Percentiles rank a stretch among this genome's conserved stretches.
These are phyloP conservation scores for Glyptemys insculpta DNA, from an alignment of 2,797 vertebrate genomes.

Conservation along the genomic window DNA sequence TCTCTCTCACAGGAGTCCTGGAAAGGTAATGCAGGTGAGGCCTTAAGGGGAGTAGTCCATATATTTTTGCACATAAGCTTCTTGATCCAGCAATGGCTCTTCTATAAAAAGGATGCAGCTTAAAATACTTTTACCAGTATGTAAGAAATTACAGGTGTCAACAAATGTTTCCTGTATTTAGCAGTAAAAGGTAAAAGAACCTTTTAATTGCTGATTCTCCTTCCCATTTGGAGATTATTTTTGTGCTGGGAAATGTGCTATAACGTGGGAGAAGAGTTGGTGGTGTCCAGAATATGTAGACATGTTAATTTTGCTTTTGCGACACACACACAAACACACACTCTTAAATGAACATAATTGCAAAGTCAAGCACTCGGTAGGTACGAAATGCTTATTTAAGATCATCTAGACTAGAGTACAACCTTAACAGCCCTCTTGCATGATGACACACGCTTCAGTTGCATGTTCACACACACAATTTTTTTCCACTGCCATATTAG, in stretches of 20 bases:
- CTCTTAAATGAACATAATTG: conserved; percentile 71
- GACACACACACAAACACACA: rapidly evolving
- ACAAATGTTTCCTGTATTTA: not conserved
- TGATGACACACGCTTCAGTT: not conserved
- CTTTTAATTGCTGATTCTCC: not conserved
- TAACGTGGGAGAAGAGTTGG: not conserved
- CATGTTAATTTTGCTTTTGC: not conserved
- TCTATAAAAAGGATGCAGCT: not conserved
- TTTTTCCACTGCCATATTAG: not conserved
- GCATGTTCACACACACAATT: not conserved
- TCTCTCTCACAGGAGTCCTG: not conserved
- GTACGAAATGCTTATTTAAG: conserved; percentile 1
- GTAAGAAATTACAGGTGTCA: not conserved
- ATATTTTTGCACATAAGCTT: rapidly evolving
- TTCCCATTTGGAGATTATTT: not conserved
- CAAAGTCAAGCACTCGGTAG: conserved; percentile 16
- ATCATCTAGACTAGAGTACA: not conserved
- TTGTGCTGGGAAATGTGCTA: not conserved
- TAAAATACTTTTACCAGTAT: not conserved
- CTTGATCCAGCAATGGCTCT: not conserved
- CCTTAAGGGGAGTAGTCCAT: rapidly evolving
- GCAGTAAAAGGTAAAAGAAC: conserved; percentile 1
- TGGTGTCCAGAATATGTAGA: not conserved
- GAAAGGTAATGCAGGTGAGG: not conserved
- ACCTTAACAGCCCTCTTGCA: not conserved